Conservation (phyloP, 2,888 invertebrate genomes). For the Diploptera punctata region DNA sequence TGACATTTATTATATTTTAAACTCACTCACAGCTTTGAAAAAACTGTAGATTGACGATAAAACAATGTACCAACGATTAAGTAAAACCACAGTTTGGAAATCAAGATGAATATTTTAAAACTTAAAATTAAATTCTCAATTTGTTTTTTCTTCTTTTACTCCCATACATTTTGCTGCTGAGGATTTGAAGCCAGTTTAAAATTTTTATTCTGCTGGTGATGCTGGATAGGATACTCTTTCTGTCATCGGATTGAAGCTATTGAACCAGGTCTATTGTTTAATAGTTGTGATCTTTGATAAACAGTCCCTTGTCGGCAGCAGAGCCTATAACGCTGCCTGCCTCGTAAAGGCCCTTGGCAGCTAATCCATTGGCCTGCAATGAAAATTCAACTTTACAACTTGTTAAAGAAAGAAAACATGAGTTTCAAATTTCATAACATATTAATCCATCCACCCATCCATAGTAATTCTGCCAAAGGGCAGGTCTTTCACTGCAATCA, state of each 20-base stretch:
- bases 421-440: too few species aligned
- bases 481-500: too few species aligned
- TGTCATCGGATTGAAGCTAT: slow-evolving; percentile 16
- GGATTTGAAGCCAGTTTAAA: slow-evolving; percentile 12
- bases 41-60: not conserved
- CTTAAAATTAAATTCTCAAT: not conserved
- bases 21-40: not conserved
- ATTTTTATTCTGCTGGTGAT: slow-evolving; percentile 16
- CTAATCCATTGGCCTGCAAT: slow-evolving; percentile 81
- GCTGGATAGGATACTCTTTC: slow-evolving; percentile 26
- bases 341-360: slow-evolving; percentile 79
- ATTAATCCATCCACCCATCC: too few species aligned
- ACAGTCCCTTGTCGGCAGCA: slow-evolving; percentile 77
- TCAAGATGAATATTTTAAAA: not conserved
- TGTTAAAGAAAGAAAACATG: too few species aligned
- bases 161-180: too few species aligned
- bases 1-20: not conserved
- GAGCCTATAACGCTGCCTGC: slow-evolving; percentile 77
- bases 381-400: too few species aligned
- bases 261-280: slow-evolving; percentile 54
- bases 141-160: too few species aligned
- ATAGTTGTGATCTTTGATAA: slow-evolving; percentile 83
- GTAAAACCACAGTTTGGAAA: slow-evolving; percentile 22
- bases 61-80: slow-evolving; percentile 16
- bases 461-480: too few species aligned